A percentile compares a stretch with the other conserved stretches of the same genome.
Conservation (phyloP, 2,797 vertebrate species). For the Bucorvus abyssinicus region DNA sequence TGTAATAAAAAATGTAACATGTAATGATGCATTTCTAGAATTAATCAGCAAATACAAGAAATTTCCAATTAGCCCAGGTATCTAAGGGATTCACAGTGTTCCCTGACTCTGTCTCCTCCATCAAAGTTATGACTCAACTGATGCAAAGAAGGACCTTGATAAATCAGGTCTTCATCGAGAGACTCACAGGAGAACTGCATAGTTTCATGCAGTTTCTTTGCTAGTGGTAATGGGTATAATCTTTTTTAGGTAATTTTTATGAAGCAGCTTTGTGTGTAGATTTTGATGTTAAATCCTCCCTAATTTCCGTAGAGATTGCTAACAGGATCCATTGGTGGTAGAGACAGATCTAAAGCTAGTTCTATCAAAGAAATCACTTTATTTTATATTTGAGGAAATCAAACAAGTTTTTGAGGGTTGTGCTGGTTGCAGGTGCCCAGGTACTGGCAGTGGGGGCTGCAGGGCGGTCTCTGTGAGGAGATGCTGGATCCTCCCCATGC, state of each 20-base stretch:
- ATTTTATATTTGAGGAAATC: neutral
- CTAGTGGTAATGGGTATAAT: neutral
- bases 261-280: neutral
- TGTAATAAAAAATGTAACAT: conserved; percentile 13
- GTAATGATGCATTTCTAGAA: neutral
- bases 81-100: neutral
- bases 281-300: neutral
- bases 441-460: fast-evolving
- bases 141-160: neutral
- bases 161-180: neutral
- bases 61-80: neutral
- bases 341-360: neutral
- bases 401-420: neutral
- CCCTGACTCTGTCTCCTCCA: neutral
- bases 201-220: neutral
- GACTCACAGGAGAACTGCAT: neutral
- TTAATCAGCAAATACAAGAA: neutral
- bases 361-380: neutral
- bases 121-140: neutral
- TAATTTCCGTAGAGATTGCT: neutral
- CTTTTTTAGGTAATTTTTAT: neutral
- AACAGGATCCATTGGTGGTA: neutral
- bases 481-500: fast-evolving
- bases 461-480: neutral
- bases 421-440: fast-evolving